Conservation (phyloP, 2,113 vertebrate species). For the Cacatua alba region DNA sequence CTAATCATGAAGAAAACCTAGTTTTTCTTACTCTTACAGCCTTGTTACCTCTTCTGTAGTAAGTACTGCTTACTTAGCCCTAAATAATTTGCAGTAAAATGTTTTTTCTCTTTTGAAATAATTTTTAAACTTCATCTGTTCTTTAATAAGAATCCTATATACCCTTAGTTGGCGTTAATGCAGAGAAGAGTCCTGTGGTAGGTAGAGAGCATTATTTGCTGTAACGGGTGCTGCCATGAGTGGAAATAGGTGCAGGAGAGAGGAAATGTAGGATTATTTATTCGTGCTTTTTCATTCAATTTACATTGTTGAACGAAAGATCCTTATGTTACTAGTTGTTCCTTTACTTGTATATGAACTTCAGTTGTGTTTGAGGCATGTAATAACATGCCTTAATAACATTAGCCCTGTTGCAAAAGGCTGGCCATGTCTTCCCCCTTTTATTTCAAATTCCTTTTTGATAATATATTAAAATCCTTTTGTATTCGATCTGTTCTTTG, state of each 20-base stretch:
- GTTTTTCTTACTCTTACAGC: not conserved
- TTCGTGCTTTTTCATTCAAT: not conserved
- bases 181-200: not conserved
- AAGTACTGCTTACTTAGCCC: not conserved
- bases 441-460: not conserved
- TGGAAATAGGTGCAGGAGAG: not conserved
- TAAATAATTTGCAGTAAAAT: not conserved
- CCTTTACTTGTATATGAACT: not conserved
- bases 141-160: not conserved
- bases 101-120: not conserved
- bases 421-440: not conserved
- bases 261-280: not conserved
- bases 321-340: not conserved
- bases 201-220: not conserved
- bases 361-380: not conserved
- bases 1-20: not conserved
- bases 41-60: not conserved
- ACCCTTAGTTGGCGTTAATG: not conserved
- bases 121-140: not conserved
- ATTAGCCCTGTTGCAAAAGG: not conserved
- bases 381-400: not conserved
- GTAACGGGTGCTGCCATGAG: accelerated
- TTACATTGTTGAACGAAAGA: not conserved
- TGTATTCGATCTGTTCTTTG: not conserved
- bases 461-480: not conserved